phyloP scores from a whole-genome alignment of 2,888 invertebrate species.

The Stenotaenia linearis region DNA sequence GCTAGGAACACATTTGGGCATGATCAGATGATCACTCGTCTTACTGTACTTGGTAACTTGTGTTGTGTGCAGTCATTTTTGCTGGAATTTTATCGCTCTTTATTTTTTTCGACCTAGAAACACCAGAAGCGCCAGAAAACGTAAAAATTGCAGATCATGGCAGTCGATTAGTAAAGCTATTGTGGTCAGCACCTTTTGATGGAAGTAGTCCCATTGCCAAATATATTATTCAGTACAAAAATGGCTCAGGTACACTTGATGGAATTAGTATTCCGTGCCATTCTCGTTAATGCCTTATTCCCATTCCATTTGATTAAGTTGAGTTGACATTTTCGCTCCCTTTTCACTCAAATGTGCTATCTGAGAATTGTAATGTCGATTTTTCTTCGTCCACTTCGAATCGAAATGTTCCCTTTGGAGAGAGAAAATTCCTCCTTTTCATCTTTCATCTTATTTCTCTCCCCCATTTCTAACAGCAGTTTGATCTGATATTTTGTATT shows the following conservation, averaged over 20 bases:
- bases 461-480: neutral
- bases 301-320: neutral
- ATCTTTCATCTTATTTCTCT: neutral
- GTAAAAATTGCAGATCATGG: conserved; percentile 42
- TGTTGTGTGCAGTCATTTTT: neutral
- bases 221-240: conserved; percentile 46
- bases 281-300: neutral
- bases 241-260: conserved; percentile 35
- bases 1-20: conserved; percentile 34
- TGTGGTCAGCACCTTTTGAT: conserved; percentile 47
- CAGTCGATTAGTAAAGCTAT: conserved; percentile 43
- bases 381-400: neutral
- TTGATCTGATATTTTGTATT: conserved; percentile 7
- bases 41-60: conserved; percentile 32
- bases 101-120: conserved; percentile 40
- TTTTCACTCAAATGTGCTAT: conserved; percentile 2
- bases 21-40: conserved; percentile 33
- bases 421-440: neutral
- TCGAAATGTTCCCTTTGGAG: neutral
- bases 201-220: conserved; percentile 47
- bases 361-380: conserved; percentile 18
- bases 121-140: conserved; percentile 46
- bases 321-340: neutral
- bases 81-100: neutral
- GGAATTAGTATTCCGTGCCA: neutral